Percentiles rank a stretch among this genome's conserved stretches.
Evolutionary conservation across 2,797 vertebrate genomes (phyloP).

Genomic region (Coracias cyanogaster): DNA sequence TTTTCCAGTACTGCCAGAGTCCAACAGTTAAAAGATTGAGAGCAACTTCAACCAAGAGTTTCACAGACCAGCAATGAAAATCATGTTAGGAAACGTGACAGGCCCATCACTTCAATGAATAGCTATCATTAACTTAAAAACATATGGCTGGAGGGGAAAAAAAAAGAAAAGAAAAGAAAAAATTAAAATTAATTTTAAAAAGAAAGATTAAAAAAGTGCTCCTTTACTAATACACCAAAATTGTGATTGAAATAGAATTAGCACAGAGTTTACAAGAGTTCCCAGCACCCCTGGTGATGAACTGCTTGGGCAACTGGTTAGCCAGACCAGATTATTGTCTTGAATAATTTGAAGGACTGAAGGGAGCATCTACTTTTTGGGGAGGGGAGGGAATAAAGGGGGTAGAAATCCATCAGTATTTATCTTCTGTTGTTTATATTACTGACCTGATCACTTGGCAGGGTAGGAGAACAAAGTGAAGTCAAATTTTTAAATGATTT

Average conservation of each 20-base stretch:
- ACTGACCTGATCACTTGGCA: slow-evolving; percentile 29
- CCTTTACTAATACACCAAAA: background rate
- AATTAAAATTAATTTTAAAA: background rate
- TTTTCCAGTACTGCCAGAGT: background rate
- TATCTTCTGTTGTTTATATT: slow-evolving; percentile 40
- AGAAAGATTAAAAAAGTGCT: background rate
- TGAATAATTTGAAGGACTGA: background rate
- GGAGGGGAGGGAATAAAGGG: background rate
- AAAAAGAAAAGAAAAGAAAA: no score
- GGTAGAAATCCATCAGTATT: background rate
- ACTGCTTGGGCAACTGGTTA: background rate
- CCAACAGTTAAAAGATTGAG: background rate
- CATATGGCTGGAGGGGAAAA: background rate
- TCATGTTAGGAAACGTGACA: background rate
- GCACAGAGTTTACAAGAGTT: background rate
- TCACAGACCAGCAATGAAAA: background rate
- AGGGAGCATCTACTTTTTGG: background rate
- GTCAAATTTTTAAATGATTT: slow-evolving; percentile 39
- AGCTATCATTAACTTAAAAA: background rate
- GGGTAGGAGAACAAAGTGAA: slow-evolving; percentile 18
- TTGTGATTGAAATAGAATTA: background rate
- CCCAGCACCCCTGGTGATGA: background rate
- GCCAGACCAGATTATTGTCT: background rate
- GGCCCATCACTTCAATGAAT: background rate
- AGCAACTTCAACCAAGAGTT: background rate